These are phyloP conservation scores for Agapornis roseicollis DNA, from an alignment of 2,113 vertebrate species.

Conservation along the genomic window DNA sequence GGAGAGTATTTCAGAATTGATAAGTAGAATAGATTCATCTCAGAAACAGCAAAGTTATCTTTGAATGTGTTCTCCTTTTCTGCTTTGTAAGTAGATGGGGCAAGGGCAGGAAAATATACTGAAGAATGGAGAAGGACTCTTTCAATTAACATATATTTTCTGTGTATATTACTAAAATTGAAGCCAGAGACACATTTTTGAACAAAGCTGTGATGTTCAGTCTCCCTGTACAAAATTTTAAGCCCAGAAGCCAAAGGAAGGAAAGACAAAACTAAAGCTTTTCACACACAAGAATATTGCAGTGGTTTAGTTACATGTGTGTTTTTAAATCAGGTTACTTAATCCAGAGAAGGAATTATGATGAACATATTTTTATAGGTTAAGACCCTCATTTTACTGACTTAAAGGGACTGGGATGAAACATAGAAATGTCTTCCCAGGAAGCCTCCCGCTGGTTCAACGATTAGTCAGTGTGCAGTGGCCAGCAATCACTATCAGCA, in stretches of 20 bases:
- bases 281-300: not conserved
- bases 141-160: not conserved
- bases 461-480: not conserved
- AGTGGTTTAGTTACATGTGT: not conserved
- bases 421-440: not conserved
- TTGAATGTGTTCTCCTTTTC: not conserved
- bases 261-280: not conserved
- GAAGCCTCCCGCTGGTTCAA: not conserved
- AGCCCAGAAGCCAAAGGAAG: not conserved
- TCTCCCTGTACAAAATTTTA: not conserved
- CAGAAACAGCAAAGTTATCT: not conserved
- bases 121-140: not conserved
- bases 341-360: not conserved
- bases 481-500: not conserved
- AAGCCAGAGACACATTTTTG: not conserved
- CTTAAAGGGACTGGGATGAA: not conserved
- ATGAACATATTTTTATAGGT: not conserved
- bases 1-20: not conserved
- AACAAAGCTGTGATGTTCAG: not conserved
- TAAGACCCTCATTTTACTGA: not conserved
- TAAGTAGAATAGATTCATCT: slow-evolving; percentile 14
- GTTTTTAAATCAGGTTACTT: not conserved
- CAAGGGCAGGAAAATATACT: not conserved
- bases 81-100: not conserved
- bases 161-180: not conserved